Percentiles rank a stretch among this genome's conserved stretches.
Evolutionary conservation across 2,888 invertebrate species (phyloP).

Genomic region (Xanthorhoe spadicearia): DNA sequence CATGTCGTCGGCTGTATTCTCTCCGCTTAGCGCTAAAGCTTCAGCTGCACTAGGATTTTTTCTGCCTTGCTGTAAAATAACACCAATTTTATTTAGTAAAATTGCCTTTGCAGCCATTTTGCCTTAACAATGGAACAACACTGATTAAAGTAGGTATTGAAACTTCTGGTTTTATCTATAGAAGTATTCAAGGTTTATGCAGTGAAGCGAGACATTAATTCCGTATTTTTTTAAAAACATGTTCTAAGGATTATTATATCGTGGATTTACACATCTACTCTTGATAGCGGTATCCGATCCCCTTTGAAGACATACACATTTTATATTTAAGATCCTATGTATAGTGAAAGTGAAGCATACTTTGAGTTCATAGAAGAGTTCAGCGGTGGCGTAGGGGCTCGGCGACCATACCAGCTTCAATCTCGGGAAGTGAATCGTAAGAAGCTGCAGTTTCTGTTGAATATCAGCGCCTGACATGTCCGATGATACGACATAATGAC

Average conservation of each 20-base stretch:
- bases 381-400: conserved; percentile 97
- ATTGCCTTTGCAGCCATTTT: conserved; percentile 14
- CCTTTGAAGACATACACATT: too few relatives aligned
- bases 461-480: conserved; percentile 91
- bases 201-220: conserved; percentile 21
- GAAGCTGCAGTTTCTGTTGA: conserved; percentile 93
- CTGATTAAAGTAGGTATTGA: not conserved
- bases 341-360: conserved; percentile 65
- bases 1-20: conserved; percentile 86
- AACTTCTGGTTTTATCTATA: not conserved
- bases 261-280: too few relatives aligned
- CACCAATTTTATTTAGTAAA: conserved; percentile 17
- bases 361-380: conserved; percentile 97
- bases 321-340: too few relatives aligned
- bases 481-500: conserved; percentile 91
- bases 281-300: too few relatives aligned
- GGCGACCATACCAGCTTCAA: conserved; percentile 98
- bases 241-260: too few relatives aligned
- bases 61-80: conserved; percentile 87
- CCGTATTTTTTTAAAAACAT: conserved; percentile 3
- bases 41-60: conserved; percentile 90
- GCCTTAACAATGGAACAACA: not conserved
- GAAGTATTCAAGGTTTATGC: conserved; percentile 6
- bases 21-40: conserved; percentile 89
- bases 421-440: conserved; percentile 98